Base-by-base conservation (phyloP, 2,797 vertebrate species). In the Chrysocyon brachyurus region DNA sequence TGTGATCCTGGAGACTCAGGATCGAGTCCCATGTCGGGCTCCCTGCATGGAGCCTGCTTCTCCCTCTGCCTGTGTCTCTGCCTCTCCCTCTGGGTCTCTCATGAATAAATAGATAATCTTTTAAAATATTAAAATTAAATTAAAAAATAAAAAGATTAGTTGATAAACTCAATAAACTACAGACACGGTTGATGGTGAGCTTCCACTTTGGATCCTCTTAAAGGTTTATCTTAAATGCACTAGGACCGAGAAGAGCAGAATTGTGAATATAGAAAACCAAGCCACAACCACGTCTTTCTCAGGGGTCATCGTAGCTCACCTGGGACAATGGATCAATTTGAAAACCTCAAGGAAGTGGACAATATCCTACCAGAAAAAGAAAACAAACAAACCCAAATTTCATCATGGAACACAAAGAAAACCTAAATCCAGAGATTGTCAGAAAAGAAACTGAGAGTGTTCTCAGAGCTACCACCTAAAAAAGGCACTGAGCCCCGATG, bases 221-320 rank as follows among this genome's bases (percentile, higher is more conserved):
- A n/a, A 10, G 31, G 40, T 33, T 0, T 0, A 4, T 28, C 33
- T 33, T 54, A 63, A 66, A 33, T 3, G 31, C 54, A 6, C 15
- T 1, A 9, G 19, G 19, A 14, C 33, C 77, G 33, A 9, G 83
- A 70, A 40, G 66, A 6, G 0, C 3, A 77, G 26, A 49, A 19
- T n/a, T 5, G 3, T 3, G 17, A 19, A 6, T 22, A 10, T 2
- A 14, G 3, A 72, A 72, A 57, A 2, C 22, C 31, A 2, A 66
- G 56, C 6, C 15, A 11, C 59, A 16, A 0, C 3, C 2, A 0
- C 0, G 0, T 49, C n/a, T 49, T 16, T 11, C n/a, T 81, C 63
- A 22, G 46, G 57, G 4, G 12, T 9, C 17, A 12, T 12, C 22
- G 4, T 0, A 57, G n/a, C 64, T 14, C 22, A 1, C 31, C 52